A percentile compares a stretch with the other conserved stretches of the same genome.
Conservation (phyloP, 1,140 invertebrate genomes). For the Sipha flava region DNA sequence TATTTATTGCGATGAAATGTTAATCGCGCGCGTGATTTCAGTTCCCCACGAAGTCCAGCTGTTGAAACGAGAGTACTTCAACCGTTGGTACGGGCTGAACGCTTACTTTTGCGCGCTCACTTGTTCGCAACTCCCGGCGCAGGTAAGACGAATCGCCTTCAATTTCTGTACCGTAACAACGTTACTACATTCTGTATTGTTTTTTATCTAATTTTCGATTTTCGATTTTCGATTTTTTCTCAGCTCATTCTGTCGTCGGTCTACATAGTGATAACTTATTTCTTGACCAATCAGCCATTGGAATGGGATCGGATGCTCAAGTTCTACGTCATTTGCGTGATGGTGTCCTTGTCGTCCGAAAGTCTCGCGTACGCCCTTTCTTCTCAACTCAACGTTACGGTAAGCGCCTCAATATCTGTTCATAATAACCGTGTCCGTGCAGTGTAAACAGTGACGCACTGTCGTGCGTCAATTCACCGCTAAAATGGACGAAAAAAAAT, state of each 20-base stretch:
- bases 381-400: constrained; percentile 60
- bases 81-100: constrained; percentile 68
- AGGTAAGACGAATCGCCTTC: constrained; percentile 42
- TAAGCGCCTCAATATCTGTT: constrained; percentile 46
- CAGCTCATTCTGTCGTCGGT: constrained; percentile 43
- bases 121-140: constrained; percentile 58
- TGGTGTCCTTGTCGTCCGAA: constrained; percentile 64
- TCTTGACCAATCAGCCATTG: constrained; percentile 44
- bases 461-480: neutral
- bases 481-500: too few species aligned
- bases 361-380: constrained; percentile 63
- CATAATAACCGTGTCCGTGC: too few species aligned
- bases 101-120: constrained; percentile 71
- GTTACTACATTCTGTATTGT: too few species aligned
- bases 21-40: constrained; percentile 44
- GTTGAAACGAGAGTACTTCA: constrained; percentile 62
- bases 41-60: constrained; percentile 62
- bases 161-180: too few species aligned
- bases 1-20: too few species aligned
- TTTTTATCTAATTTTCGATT: too few species aligned
- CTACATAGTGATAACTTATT: constrained; percentile 43
- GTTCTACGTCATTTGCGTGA: constrained; percentile 58
- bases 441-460: too few species aligned
- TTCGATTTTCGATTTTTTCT: too few species aligned
- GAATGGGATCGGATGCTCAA: constrained; percentile 45